Evolutionary conservation across 2,888 invertebrate genomes (phyloP).

Genomic region (Melipona beecheii): DNA sequence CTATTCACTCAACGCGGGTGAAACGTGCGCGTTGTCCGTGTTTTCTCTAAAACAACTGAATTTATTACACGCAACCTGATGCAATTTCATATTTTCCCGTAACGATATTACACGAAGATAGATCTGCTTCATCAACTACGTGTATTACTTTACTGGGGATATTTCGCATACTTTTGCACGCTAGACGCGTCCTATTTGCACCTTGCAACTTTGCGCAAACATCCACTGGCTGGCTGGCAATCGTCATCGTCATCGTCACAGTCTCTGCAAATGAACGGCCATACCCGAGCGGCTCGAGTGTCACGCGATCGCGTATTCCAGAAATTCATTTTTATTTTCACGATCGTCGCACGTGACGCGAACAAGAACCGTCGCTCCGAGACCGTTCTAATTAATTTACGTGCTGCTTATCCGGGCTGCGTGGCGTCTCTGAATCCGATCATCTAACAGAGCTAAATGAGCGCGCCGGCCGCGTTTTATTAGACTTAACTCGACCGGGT

Average conservation of each 20-base stretch:
- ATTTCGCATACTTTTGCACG: background rate
- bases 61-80: background rate
- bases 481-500: slow-evolving; percentile 64
- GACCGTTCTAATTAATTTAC: slow-evolving; percentile 53
- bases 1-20: too few relatives aligned
- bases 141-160: background rate
- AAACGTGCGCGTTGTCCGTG: too few relatives aligned
- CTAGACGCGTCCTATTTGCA: background rate
- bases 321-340: slow-evolving; percentile 3
- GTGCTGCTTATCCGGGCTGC: slow-evolving; percentile 16
- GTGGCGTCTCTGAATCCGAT: slow-evolving; percentile 35
- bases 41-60: background rate
- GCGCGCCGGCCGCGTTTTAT: slow-evolving; percentile 52
- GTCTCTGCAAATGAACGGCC: background rate
- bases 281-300: background rate
- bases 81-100: too few relatives aligned
- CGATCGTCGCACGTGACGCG: slow-evolving; percentile 9
- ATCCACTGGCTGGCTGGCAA: background rate
- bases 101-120: background rate
- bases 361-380: background rate
- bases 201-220: background rate
- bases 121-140: background rate
- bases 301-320: background rate
- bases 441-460: slow-evolving; percentile 41
- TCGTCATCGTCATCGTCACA: background rate